Conservation (phyloP, 2,797 vertebrate genomes). For the Setipinna tenuifilis region DNA sequence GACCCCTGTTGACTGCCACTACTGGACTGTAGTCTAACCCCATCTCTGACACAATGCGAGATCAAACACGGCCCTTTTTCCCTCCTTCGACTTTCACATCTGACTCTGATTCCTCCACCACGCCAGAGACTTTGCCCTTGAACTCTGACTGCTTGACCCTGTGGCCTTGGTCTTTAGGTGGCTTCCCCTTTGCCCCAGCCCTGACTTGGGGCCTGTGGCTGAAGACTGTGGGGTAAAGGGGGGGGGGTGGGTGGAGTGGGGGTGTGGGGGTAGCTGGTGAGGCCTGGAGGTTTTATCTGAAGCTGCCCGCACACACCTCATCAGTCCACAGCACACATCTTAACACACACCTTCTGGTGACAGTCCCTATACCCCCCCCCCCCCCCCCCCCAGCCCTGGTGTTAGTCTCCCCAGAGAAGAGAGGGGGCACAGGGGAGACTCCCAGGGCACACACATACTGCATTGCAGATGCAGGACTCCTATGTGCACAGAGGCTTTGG, state of each 20-base stretch:
- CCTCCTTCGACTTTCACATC: not conserved
- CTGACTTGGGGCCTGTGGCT: not conserved
- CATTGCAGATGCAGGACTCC: not conserved
- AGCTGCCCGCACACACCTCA: slow-evolving; percentile 73
- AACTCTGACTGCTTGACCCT: slow-evolving; percentile 7
- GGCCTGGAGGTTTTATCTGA: slow-evolving; percentile 57
- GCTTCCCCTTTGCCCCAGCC: not conserved
- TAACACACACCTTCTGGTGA: slow-evolving; percentile 68
- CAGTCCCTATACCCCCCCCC: slow-evolving; percentile 75
- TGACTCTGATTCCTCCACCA: slow-evolving; percentile 30
- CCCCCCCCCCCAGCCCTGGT: too few relatives aligned
- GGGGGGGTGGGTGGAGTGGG: slow-evolving; percentile 33
- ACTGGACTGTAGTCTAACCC: not conserved
- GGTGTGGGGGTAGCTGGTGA: slow-evolving; percentile 31
- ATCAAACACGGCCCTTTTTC: not conserved
- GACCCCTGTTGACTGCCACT: not conserved
- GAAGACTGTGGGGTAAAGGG: not conserved
- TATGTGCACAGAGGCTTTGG: not conserved
- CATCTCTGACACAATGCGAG: not conserved
- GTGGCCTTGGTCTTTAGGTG: not conserved
- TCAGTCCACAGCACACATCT: slow-evolving; percentile 65
- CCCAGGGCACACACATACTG: not conserved
- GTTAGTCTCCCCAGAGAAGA: not conserved
- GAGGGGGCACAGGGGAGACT: not conserved
- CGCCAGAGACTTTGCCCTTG: not conserved